These are phyloP conservation scores for Matsumurasca onukii DNA, from an alignment of 1,140 invertebrate species.

Conservation along the genomic window DNA sequence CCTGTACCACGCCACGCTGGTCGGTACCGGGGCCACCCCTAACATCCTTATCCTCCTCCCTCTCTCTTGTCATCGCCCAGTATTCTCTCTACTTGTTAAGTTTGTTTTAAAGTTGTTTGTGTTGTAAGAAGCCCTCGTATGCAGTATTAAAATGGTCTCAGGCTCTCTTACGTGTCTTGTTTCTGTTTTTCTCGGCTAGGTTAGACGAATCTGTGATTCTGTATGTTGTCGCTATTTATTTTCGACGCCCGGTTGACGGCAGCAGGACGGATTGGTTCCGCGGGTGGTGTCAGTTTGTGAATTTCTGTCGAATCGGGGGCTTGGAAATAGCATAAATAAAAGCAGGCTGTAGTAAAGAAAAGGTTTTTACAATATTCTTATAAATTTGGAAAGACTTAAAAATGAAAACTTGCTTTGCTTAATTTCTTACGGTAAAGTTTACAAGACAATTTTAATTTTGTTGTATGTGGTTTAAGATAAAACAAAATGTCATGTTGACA, in stretches of 20 bases:
- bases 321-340: no score
- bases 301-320: no score
- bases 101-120: neutral
- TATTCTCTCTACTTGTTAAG: neutral
- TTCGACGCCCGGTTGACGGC: neutral
- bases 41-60: neutral
- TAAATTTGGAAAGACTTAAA: no score
- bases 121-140: neutral
- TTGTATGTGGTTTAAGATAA: no score
- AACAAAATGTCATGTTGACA: no score
- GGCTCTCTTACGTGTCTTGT: neutral
- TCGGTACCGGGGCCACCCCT: neutral
- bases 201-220: conserved; percentile 23
- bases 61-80: neutral
- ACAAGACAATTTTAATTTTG: no score
- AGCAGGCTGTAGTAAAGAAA: no score
- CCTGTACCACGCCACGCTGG: conserved; percentile 10
- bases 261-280: no score
- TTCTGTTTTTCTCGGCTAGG: conserved; percentile 1
- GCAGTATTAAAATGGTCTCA: conserved; percentile 7
- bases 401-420: no score
- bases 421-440: no score
- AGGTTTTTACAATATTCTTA: no score
- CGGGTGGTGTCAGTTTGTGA: no score
- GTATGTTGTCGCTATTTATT: conserved; percentile 18